Evolutionary conservation across 1,140 invertebrate species (phyloP), one percentile per base, ranked within the genome.

Genomic region (Drosophila burlai): DNA sequence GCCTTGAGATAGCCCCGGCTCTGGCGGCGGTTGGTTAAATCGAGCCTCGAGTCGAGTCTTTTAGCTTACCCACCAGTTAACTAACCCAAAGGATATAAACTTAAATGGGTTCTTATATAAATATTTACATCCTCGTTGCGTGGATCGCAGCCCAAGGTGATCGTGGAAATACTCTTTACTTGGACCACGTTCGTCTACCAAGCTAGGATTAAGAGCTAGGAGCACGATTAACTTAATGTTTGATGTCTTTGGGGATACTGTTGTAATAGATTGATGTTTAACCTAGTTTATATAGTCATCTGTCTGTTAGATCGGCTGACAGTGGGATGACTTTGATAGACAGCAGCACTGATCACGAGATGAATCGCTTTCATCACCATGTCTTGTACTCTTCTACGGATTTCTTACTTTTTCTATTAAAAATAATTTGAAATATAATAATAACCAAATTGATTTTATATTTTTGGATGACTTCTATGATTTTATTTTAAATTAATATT

Each of bases 1-100:
- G 67, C 62, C 61, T 68, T 63, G 67, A 76, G 73, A 65, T 66
- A 49, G 59, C 43, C 46, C 36, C 47, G 50, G 4, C 26, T 54
- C 38, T 40, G 21, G 45, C 42, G 16, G 15, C 15, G 18, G n/a
- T 47, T 15, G 24, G 26, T 42, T 42, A 42, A 31, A 10, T 11
- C 34, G 9, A 18, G 42, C 10, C n/a, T 18, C n/a, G 21, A 24
- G 13, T 24, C n/a, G 40, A 24, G 65, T 31, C 36, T 34, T 9
- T 15, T 21, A 7, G n/a, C 26, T 36, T 54, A 36, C 16, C 31
- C 31, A 16, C 13, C 13, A 47, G 34, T 49, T 73, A 69, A 38
- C n/a, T n/a, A 42, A 2, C 7, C 7, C 7, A 42, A 40, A 5
- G 38, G 38, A 10, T 31, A 31, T 31, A 10, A 2, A 31, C 8